Percentiles rank a stretch among this genome's conserved stretches.
Evolutionary conservation across 1,140 invertebrate genomes (phyloP).

Genomic region (Adoxophyes honmai): DNA sequence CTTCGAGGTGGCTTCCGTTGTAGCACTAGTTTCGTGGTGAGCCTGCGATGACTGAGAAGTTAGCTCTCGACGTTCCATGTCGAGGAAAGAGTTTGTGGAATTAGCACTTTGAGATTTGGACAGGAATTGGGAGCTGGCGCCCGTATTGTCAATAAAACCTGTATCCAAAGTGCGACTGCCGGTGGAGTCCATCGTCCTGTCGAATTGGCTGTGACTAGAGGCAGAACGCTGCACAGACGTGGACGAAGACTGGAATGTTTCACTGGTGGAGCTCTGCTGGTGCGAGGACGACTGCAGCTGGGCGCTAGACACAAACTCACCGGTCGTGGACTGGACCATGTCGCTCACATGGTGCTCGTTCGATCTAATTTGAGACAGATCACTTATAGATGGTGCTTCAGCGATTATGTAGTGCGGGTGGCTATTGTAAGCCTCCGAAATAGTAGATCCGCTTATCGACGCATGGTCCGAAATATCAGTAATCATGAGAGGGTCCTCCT

Average conservation of each 20-base stretch:
- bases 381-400: conserved; percentile 71
- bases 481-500: conserved; percentile 75
- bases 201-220: conserved; percentile 55
- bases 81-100: conserved; percentile 63
- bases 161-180: conserved; percentile 66
- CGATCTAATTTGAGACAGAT: conserved; percentile 58
- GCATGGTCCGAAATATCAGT: conserved; percentile 72
- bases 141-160: conserved; percentile 59
- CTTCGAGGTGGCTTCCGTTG: conserved; percentile 27
- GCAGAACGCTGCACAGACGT: conserved; percentile 64
- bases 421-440: conserved; percentile 73
- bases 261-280: conserved; percentile 64
- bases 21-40: conserved; percentile 31
- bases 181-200: conserved; percentile 47
- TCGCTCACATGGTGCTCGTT: conserved; percentile 64
- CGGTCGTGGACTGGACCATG: conserved; percentile 63
- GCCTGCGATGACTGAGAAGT: conserved; percentile 35
- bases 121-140: conserved; percentile 35
- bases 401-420: conserved; percentile 76
- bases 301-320: conserved; percentile 67
- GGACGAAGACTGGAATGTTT: conserved; percentile 63
- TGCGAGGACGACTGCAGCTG: conserved; percentile 57
- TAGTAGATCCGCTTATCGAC: conserved; percentile 68
- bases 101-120: conserved; percentile 55
- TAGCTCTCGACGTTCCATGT: conserved; percentile 63